Percentiles rank a stretch among this genome's conserved stretches.
Evolutionary conservation across 2,888 invertebrate species (phyloP).

Genomic region (Cosmorhoe ocellata): DNA sequence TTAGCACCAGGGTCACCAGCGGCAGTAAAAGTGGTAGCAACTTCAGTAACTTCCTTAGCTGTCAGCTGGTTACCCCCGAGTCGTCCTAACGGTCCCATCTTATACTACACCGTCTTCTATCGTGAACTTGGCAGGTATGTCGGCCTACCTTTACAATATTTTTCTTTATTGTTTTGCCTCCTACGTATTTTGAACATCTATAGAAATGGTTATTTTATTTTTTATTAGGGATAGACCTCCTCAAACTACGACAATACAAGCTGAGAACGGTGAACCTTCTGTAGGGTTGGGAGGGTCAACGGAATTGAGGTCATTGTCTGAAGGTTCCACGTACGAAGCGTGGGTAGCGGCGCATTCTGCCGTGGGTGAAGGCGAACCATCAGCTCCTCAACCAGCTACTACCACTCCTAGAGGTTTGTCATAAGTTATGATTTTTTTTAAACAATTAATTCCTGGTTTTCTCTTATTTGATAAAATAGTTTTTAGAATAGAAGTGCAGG

Average conservation of each 20-base stretch:
- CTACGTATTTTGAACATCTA: too few species aligned
- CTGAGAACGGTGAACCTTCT: slow-evolving; percentile 61
- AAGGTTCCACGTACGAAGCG: slow-evolving; percentile 91
- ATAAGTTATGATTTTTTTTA: too few species aligned
- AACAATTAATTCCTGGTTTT: too few species aligned
- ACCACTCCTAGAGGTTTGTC: slow-evolving; percentile 86
- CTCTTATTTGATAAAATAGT: too few species aligned
- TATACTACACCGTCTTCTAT: slow-evolving; percentile 91
- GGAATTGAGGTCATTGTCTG: slow-evolving; percentile 86
- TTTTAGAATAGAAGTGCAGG: too few species aligned
- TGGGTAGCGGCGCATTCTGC: slow-evolving; percentile 93
- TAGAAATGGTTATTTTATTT: too few species aligned
- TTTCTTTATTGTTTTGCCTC: not conserved
- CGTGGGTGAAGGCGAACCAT: slow-evolving; percentile 91
- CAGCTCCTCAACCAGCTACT: slow-evolving; percentile 88
- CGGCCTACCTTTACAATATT: too few species aligned
- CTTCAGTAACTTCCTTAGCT: slow-evolving; percentile 91
- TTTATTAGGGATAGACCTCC: slow-evolving; percentile 76
- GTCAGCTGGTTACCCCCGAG: slow-evolving; percentile 93
- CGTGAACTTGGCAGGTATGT: slow-evolving; percentile 84
- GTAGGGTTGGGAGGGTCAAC: slow-evolving; percentile 79
- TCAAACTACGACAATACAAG: slow-evolving; percentile 70
- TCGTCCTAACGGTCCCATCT: slow-evolving; percentile 90
- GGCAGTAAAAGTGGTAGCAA: slow-evolving; percentile 91
- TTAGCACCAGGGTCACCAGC: slow-evolving; percentile 92